These are phyloP conservation scores for Drosophila kohkoa DNA, from an alignment of 1,140 invertebrate species.

Conservation along the genomic window DNA sequence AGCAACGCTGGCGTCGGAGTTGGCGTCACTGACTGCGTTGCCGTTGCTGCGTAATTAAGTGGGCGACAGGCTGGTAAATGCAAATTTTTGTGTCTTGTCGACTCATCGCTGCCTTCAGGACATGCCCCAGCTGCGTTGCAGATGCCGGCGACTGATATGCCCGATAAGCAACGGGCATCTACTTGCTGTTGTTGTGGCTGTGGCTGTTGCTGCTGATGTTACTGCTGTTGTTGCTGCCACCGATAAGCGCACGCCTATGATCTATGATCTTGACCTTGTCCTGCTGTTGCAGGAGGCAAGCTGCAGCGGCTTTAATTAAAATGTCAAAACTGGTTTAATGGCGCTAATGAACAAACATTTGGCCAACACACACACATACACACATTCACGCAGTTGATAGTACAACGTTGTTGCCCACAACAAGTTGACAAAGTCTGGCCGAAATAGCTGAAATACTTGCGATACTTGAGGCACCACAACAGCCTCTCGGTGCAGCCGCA, in stretches of 20 bases:
- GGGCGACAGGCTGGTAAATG: constrained; percentile 82
- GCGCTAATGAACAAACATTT: constrained; percentile 80
- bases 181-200: constrained; percentile 31
- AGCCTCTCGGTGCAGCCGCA: constrained; percentile 2
- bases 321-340: constrained; percentile 85
- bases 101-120: constrained; percentile 48
- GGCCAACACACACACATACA: background rate
- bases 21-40: constrained; percentile 38
- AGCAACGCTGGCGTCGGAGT: constrained; percentile 49
- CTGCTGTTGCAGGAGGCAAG: constrained; percentile 40
- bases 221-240: constrained; percentile 46
- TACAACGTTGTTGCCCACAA: constrained; percentile 29
- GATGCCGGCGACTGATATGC: constrained; percentile 67
- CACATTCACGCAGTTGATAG: constrained; percentile 9
- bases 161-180: constrained; percentile 56
- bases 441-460: constrained; percentile 57
- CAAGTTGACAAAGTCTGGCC: constrained; percentile 38
- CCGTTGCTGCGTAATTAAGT: constrained; percentile 79
- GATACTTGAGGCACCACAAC: background rate
- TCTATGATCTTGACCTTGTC: constrained; percentile 79
- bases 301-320: constrained; percentile 82
- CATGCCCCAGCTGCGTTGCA: constrained; percentile 59
- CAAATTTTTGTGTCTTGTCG: constrained; percentile 79
- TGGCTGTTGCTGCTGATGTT: constrained; percentile 33
- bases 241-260: constrained; percentile 78